Conservation (phyloP, 2,797 vertebrate species). For the Phoebastria nigripes region DNA sequence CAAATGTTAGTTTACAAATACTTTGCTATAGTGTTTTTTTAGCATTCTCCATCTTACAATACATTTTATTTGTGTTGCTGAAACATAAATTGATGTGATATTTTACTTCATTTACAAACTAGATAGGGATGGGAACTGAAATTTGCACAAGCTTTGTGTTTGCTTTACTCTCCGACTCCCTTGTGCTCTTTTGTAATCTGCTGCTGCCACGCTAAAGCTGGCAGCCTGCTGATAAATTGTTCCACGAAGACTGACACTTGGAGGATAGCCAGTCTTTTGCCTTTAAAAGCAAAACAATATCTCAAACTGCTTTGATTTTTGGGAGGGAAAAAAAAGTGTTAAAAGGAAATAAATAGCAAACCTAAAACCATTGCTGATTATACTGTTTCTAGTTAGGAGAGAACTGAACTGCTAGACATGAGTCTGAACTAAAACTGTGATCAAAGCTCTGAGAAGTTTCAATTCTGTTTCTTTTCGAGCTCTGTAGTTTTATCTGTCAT, state of each 20-base stretch:
- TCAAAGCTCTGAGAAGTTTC: not conserved
- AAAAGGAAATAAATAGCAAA: not conserved
- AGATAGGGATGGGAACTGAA: not conserved
- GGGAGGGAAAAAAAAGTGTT: not conserved
- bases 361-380: not conserved
- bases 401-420: not conserved
- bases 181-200: constrained; percentile 24
- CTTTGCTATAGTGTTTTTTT: not conserved
- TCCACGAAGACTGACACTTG: constrained; percentile 25
- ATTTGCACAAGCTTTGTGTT: not conserved
- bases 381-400: not conserved
- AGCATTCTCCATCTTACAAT: not conserved
- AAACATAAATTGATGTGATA: not conserved
- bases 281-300: not conserved
- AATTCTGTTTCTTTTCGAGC: not conserved
- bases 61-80: not conserved
- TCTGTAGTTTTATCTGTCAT: not conserved
- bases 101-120: constrained; percentile 29
- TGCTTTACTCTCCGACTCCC: constrained; percentile 3
- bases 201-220: not conserved
- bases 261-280: not conserved
- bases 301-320: not conserved
- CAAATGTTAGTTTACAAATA: not conserved
- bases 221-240: constrained; percentile 44
- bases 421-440: not conserved